Base-by-base conservation (phyloP, 2,113 vertebrate genomes). In the Podarcis raffonei region DNA sequence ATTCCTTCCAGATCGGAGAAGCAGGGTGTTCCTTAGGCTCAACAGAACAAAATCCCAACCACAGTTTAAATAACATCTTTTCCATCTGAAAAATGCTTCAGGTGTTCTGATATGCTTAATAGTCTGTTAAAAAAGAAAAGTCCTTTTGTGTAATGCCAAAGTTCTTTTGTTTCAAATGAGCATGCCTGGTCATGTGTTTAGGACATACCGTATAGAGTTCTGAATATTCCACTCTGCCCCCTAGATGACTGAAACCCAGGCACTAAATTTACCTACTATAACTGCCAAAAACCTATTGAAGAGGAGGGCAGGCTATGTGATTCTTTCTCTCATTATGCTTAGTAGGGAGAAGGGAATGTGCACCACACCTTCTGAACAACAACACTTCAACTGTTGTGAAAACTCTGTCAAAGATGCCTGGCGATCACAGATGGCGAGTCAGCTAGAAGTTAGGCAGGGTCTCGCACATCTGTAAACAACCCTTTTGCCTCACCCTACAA, bases 321-420 rank as follows among this genome's bases (percentile, higher is more conserved):
- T 77, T 90, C 39, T 57, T 42, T 0, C 0, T 32, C 0, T 1
- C 18, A 59, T 39, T 0, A 0, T 27, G 59, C 74, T 48, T 77
- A n/a, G 11, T 12, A 72, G 65, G 20, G 22, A 23, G 66, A 25
- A 87, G 62, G 12, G 20, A 84, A 23, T 6, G 30, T n/a, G 23
- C 22, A 48, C 69, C 3, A 75, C 15, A 85, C 57, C 22, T 35
- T 82, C 1, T 8, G 42, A 20, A 25, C 22, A 83, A 81, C 12
- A 90, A 37, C 0, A 0, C 86, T 78, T 78, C 87, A 84, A 76
- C 0, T 2, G 35, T 11, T 1, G 0, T 81, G 35, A 37, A 65
- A 82, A 37, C 0, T 0, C 91, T 93, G 84, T 86, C 66, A 1
- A 0, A 83, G 42, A 89, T 0, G 0, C 84, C 84, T 76, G 62